Base-by-base conservation (phyloP, 2,888 invertebrate species). In the Thereva nobilitata region DNA sequence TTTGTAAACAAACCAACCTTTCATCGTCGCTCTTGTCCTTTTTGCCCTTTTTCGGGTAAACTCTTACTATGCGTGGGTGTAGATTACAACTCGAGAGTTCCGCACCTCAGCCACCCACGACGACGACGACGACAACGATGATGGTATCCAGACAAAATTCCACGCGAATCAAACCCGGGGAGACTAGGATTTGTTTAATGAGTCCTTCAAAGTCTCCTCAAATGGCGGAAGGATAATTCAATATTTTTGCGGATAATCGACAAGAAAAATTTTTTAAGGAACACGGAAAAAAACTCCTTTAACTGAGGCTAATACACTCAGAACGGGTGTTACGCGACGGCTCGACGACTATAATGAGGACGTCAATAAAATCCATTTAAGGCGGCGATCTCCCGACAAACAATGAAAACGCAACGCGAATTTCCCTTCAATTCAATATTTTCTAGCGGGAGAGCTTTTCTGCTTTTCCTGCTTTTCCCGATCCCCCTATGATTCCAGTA, bases 311-410 rank as follows among this genome's bases (percentile, higher is more conserved):
- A 42, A 54, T 41, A 50, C 54, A 68, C 65, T 68, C 65, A 50
- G 66, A 49, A 66, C 68, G 61, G 49, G 37, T 44, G 40, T 40
- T 40, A 61, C 10, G 44, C 61, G 50, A 61, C 41, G 61, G 61
- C 50, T 12, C 61, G 50, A 61, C 61, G 50, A 61, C 61, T 40
- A 47, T 61, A 61, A 66, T 66, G 66, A 64, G 64, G 56, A 68
- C 68, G 68, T 67, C 66, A 66, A 66, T 66, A 68, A 68, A 68
- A 68, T 63, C 66, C 66, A 66, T 66, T 68, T 68, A 66, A 67
- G 64, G 64, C 49, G 50, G 61, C 66, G 64, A 68, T 66, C 57
- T 57, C 66, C 66, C 68, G 68, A 64, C 68, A 68, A 68, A 68
- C 68, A 68, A 68, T 68, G 66, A 68, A 61, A 61, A 61, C 61